Evolutionary conservation across 2,888 invertebrate species (phyloP).

Genomic region (Polydrusus pterygomalis): DNA sequence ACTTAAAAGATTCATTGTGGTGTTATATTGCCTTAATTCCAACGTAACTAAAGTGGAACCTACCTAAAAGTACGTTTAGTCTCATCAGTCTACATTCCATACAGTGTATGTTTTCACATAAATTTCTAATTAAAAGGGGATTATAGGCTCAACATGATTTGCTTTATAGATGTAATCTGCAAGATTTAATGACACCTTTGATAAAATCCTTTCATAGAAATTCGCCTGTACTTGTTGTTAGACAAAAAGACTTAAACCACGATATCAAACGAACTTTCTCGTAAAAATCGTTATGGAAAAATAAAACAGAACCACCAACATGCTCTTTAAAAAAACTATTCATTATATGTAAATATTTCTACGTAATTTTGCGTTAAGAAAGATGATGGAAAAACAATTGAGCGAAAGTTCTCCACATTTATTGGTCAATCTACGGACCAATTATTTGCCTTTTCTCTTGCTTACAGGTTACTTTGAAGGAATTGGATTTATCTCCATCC

Average conservation of each 20-base stretch:
- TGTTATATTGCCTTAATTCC: not conserved
- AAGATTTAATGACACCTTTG: slow-evolving; percentile 9
- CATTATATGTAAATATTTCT: no score
- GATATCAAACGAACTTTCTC: not conserved
- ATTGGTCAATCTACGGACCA: no score
- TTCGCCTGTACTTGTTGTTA: not conserved
- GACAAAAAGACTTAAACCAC: not conserved
- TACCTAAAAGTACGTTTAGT: not conserved
- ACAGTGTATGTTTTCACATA: slow-evolving; percentile 9
- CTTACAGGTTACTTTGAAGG: no score
- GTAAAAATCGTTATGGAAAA: not conserved
- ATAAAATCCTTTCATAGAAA: not conserved
- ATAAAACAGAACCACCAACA: no score
- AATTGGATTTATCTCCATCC: no score
- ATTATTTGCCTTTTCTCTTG: no score
- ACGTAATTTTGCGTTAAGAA: no score
- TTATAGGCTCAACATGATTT: slow-evolving; percentile 10
- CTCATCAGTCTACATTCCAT: slow-evolving; percentile 1
- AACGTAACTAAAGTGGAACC: not conserved
- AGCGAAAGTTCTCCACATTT: no score
- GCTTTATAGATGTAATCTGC: slow-evolving; percentile 11
- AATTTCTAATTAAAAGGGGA: slow-evolving; percentile 16
- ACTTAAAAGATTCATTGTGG: not conserved
- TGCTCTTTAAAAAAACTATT: no score
- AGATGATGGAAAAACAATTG: no score